Evolutionary conservation across 1,140 invertebrate species (phyloP), one percentile per base, ranked within the genome.

Genomic region (Halesus radiatus): DNA sequence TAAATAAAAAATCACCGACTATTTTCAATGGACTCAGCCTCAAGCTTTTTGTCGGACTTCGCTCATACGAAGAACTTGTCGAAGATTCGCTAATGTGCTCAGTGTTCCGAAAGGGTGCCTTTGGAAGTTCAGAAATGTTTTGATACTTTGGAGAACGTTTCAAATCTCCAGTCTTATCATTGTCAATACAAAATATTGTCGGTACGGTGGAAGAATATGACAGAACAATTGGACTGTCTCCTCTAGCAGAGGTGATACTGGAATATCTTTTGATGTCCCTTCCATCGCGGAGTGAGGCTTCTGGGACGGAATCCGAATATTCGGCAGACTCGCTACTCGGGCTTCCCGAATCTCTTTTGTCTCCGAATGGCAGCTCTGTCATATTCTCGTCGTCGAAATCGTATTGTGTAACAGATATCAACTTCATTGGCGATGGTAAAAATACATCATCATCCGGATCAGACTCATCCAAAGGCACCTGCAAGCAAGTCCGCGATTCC

Each of bases 391-490:
- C 76, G 2, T 50, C 72, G 52, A 82, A 82, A 26, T 80, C 75
- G 52, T 82, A 82, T 56, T 56, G 74, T 7, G 76, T 77, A 23
- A 77, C 52, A 7, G 77, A 58, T 15, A 79, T 15, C 2, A 70
- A 26, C 56, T 77, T 58, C 37, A 68, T 66, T 53, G 73, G 62
- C 2, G 78, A 68, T 20, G 81, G 79, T 29, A 83, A 58, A 80
- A 83, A 83, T 6, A 80, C 81, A 70, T 83, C 81, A 52, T 83
- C 81, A 13, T 80, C 81, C 29, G 22, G 70, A 54, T 74, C 70
- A 54, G 22, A 74, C 1, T 74, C 70, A 26, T 53, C 52, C 5
- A 52, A 15, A 15, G 26, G n/a, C 6, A 52, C 20, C 13, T 54
- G 52, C n/a, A 54, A 26, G 20, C n/a, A 22, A 16, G 18, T 16